Conservation (phyloP, 2,888 invertebrate genomes). For the Hirudinaria manillensis region DNA sequence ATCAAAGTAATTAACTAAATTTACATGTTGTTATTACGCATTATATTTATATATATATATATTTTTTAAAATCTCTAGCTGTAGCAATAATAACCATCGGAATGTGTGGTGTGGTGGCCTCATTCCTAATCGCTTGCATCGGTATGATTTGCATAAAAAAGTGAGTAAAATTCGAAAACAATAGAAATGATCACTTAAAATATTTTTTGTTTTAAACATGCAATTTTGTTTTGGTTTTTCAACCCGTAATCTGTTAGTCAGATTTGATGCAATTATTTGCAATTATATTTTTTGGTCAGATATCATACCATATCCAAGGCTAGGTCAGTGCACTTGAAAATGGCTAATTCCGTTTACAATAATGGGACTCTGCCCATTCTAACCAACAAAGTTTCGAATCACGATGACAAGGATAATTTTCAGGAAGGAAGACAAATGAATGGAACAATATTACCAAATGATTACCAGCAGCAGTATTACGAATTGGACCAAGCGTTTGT, state of each 20-base stretch:
- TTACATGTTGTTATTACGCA: not conserved
- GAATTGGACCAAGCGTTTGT: conserved; percentile 20
- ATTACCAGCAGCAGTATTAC: conserved; percentile 12
- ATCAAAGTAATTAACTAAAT: not conserved
- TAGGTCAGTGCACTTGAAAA: not conserved
- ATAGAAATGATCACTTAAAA: no score
- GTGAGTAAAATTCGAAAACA: not conserved
- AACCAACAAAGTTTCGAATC: not conserved
- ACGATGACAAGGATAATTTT: not conserved
- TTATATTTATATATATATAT: not conserved
- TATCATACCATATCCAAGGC: not conserved
- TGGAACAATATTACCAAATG: conserved; percentile 3
- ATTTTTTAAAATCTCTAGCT: not conserved
- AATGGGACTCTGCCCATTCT: not conserved
- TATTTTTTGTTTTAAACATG: no score
- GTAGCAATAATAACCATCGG: conserved; percentile 17
- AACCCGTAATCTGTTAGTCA: no score
- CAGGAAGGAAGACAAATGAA: not conserved
- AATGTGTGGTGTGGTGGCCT: conserved; percentile 15
- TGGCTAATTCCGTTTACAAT: not conserved
- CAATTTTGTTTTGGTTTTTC: no score
- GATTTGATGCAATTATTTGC: no score
- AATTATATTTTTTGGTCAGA: no score
- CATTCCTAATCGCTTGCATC: conserved; percentile 15
- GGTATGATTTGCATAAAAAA: conserved; percentile 9